Base-by-base conservation (phyloP, 2,113 vertebrate genomes). In the Leucopsar rothschildi region DNA sequence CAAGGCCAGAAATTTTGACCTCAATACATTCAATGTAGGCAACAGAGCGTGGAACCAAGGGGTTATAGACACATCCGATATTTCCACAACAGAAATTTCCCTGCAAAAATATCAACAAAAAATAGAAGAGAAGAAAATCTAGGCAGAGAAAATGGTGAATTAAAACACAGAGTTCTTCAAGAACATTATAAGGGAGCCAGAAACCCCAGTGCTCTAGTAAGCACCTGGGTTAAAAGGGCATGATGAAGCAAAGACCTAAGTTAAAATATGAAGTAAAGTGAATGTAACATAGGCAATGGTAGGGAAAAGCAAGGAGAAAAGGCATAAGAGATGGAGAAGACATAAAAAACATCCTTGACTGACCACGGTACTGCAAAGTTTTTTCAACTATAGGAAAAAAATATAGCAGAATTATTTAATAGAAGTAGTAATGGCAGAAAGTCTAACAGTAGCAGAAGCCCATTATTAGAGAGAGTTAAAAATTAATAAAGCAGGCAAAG, bases 381-480 rank as follows among this genome's bases (percentile, higher is more conserved):
- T 79, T 77, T 85, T 73, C 44, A 92, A n/a, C 63, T 77, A 57
- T 0, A 66, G 52, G 37, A 39, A 86, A 87, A 76, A 90, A 93
- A 20, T 55, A 37, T 6, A 88, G 40, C 33, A 82, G 69, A 39
- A 87, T 64, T 84, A 94, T 82, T 71, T 25, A 66, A 81, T 35
- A 86, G 71, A 65, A 44, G 28, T 10, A 80, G 50, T 17, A 76
- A 85, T 29, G 33, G 79, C 71, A 82, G 50, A 85, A 89, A 92
- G 8, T 45, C 55, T 61, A 71, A 82, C 5, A 73, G 78, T 17
- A 91, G 65, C 87, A 92, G 50, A 83, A 52, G 78, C 19, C 57
- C 88, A 65, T 56, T 90, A 93, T 76, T 44, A 95, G 80, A 93
- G 1, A 64, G 65, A 96, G 71, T 95, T 94, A 96, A 93, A 95